Conservation (phyloP, 2,888 invertebrate genomes). For the Parapristionchus giblindavisi region DNA sequence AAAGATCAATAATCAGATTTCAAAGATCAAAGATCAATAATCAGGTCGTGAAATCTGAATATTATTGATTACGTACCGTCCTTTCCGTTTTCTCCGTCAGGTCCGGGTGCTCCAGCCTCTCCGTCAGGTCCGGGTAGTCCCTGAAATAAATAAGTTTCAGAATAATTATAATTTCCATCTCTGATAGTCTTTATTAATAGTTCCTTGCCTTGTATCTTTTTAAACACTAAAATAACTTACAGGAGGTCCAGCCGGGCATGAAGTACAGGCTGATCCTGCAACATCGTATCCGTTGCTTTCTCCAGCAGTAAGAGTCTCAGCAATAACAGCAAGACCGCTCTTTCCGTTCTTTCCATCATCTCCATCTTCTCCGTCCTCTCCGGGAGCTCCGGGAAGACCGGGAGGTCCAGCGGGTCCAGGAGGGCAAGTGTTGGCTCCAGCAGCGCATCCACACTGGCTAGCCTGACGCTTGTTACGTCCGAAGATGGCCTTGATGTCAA, state of each 20-base stretch:
- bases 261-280: constrained; percentile 14
- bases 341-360: constrained; percentile 29
- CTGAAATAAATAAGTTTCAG: too few species aligned
- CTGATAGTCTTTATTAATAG: too few species aligned
- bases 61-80: too few species aligned
- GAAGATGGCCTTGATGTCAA: constrained; percentile 32
- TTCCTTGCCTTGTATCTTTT: not conserved
- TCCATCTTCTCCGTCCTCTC: constrained; percentile 32
- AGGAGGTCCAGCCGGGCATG: constrained; percentile 35
- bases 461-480: constrained; percentile 28
- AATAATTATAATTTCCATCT: too few species aligned
- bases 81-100: constrained; percentile 29
- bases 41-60: too few species aligned
- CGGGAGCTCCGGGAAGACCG: constrained; percentile 28
- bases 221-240: not conserved
- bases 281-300: constrained; percentile 21
- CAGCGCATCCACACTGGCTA: constrained; percentile 25
- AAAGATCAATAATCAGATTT: not conserved
- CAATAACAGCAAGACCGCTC: constrained; percentile 19
- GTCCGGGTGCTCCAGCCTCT: constrained; percentile 14
- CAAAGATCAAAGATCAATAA: not conserved
- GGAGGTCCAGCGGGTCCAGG: constrained; percentile 31
- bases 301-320: constrained; percentile 24
- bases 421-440: constrained; percentile 31
- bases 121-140: constrained; percentile 31